Base-by-base conservation (phyloP, 1,140 invertebrate species). In the Hylyphantes graminicola region DNA sequence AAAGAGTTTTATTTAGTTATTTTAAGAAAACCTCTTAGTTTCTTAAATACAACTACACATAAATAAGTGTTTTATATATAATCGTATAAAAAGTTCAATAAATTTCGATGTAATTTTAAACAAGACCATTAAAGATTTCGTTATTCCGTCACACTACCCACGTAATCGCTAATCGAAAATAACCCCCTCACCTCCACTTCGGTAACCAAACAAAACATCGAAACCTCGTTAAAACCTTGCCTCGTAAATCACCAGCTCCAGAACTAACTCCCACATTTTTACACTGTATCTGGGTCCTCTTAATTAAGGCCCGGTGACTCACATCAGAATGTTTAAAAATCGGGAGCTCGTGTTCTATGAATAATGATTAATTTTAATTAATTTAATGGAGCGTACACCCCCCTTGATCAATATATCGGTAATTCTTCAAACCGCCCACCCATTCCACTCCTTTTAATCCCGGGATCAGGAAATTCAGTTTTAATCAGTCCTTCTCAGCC, bases 291-390 rank as follows among this genome's bases (percentile, higher is more conserved):
- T 12, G 15, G 5, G 17, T 4, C 12, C 54, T 74, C 72, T 59
- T 59, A 74, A 74, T 74, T 74, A 74, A 74, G 54, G 53, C 53
- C 48, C 67, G 68, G 51, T 72, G 57, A 12, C 57, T 67, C 12
- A 51, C 53, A 17, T 57, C 70, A 19, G 17, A 15, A 74, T 35
- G 72, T 74, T 35, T 74, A 74, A 74, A 73, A 74, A 59, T 74
- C 72, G 67, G 12, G 5, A 7, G 10, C 12, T 2, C 17, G 12
- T 57, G 53, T 74, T 59, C 72, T 21, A 74, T 59, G 72, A 74
- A 74, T 74, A 74, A 74, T 74, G 72, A 74, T 74, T 74, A 74
- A 74, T 74, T 74, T 74, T 74, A 74, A 74, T 74, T 74, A 74
- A 74, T 74, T 59, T 74, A 74, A 74, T 74, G 72, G 72, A 74